A percentile compares a stretch with the other conserved stretches of the same genome.
These are phyloP conservation scores for Colius striatus DNA, from an alignment of 2,113 vertebrate genomes.

Conservation along the genomic window DNA sequence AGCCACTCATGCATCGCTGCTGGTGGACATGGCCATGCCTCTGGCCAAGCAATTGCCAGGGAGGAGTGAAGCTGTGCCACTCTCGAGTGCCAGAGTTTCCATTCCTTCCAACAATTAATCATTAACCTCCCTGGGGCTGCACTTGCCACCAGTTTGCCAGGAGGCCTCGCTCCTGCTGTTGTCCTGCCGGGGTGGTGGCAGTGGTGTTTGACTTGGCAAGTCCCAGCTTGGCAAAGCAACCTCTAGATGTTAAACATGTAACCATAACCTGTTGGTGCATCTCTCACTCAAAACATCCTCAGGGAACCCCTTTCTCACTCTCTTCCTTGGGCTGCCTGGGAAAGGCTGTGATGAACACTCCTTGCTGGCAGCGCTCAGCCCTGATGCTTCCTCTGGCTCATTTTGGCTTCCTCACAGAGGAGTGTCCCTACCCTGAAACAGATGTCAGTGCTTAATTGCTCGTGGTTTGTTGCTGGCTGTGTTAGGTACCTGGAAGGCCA, in stretches of 20 bases:
- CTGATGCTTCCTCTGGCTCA: accelerated
- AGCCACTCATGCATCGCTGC: accelerated
- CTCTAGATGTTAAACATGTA: too few species aligned
- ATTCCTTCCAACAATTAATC: not conserved
- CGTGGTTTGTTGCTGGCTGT: accelerated
- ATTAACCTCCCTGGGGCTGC: accelerated
- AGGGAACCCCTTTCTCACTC: too few species aligned
- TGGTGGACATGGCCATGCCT: accelerated
- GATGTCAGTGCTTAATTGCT: too few species aligned
- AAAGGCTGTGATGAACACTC: accelerated
- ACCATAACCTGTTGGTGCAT: accelerated
- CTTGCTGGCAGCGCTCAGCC: not conserved
- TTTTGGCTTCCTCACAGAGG: not conserved
- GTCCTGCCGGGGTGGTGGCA: accelerated
- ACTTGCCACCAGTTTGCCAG: accelerated
- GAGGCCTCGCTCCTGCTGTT: accelerated
- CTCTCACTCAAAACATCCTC: not conserved
- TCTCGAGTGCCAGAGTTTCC: accelerated
- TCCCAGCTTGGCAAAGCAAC: too few species aligned
- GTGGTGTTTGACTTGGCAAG: not conserved
- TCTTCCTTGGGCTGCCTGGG: accelerated
- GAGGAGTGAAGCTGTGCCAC: accelerated
- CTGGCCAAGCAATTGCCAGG: too few species aligned
- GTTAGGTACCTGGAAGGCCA: not conserved
- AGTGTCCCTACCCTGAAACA: too few species aligned